These are phyloP conservation scores for Encarsia formosa DNA, from an alignment of 2,888 invertebrate genomes.

Conservation along the genomic window DNA sequence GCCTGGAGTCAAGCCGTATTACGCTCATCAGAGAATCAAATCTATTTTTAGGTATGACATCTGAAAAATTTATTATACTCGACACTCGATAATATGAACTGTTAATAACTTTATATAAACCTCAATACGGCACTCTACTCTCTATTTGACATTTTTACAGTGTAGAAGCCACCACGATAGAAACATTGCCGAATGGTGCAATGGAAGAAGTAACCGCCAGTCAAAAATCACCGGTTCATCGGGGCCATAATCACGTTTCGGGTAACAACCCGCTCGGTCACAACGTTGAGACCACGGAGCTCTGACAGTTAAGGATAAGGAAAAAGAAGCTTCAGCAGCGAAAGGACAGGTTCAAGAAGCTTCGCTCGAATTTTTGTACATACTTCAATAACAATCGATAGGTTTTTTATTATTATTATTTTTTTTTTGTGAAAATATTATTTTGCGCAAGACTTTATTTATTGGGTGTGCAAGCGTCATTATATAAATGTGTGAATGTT, in stretches of 20 bases:
- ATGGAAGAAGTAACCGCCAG: slow-evolving; percentile 20
- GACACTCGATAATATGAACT: too few relatives aligned
- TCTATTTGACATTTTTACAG: slow-evolving; percentile 34
- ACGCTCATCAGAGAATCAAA: slow-evolving; percentile 42
- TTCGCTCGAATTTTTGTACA: slow-evolving; percentile 21
- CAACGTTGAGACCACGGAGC: slow-evolving; percentile 47
- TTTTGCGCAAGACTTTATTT: too few relatives aligned
- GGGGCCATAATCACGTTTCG: slow-evolving; percentile 38
- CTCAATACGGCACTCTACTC: too few relatives aligned
- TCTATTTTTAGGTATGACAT: slow-evolving; percentile 44
- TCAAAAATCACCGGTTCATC: slow-evolving; percentile 33
- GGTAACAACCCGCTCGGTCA: slow-evolving; percentile 47
- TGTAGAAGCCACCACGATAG: slow-evolving; percentile 40
- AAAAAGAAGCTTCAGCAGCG: not conserved
- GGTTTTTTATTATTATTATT: too few relatives aligned
- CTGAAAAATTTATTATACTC: not conserved
- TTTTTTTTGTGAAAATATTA: too few relatives aligned
- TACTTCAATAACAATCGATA: slow-evolving; percentile 14
- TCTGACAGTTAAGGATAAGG: slow-evolving; percentile 30
- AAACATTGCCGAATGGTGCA: slow-evolving; percentile 39
- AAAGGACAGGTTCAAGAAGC: slow-evolving; percentile 5
- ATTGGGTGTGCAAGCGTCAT: too few relatives aligned
- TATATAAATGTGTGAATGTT: too few relatives aligned
- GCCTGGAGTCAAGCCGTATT: slow-evolving; percentile 44
- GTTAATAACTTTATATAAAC: too few relatives aligned